These are phyloP conservation scores for Sericinus montela DNA, from an alignment of 2,888 invertebrate genomes.

Conservation along the genomic window DNA sequence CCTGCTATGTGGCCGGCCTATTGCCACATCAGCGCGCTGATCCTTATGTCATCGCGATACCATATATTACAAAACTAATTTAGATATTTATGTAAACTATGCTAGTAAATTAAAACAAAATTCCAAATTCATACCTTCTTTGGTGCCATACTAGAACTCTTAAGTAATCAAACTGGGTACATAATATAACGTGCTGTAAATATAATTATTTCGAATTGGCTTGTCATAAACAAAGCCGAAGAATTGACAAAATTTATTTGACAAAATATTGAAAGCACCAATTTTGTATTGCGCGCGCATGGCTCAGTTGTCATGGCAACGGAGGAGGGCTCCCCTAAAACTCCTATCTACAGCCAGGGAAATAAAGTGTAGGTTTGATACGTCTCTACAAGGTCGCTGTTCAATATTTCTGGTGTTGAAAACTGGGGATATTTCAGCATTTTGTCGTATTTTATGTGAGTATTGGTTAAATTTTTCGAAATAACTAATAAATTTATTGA, in stretches of 20 bases:
- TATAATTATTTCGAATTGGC: constrained; percentile 18
- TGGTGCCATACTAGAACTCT: constrained; percentile 48
- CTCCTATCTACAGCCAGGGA: constrained; percentile 22
- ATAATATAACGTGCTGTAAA: constrained; percentile 25
- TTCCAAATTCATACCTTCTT: constrained; percentile 56
- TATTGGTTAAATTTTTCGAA: background rate
- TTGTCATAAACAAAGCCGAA: constrained; percentile 37
- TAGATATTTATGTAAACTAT: too few species aligned
- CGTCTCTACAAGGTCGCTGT: constrained; percentile 8
- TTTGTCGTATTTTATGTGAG: constrained; percentile 3
- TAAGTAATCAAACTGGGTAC: constrained; percentile 11
- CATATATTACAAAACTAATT: too few species aligned
- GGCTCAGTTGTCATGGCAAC: constrained; percentile 49
- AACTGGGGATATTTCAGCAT: background rate
- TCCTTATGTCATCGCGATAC: too few species aligned
- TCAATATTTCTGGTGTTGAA: constrained; percentile 12
- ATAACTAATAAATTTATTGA: too few species aligned
- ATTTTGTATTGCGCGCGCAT: constrained; percentile 61
- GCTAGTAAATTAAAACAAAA: background rate
- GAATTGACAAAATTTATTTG: constrained; percentile 49
- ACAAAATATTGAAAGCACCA: constrained; percentile 28
- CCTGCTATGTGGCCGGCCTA: too few species aligned
- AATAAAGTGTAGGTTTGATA: constrained; percentile 24
- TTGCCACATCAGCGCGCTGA: too few species aligned
- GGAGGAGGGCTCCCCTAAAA: constrained; percentile 30